Evolutionary conservation across 2,797 vertebrate genomes (phyloP), one percentile per base, ranked within the genome.

Genomic region (Ptychadena robeensis): DNA sequence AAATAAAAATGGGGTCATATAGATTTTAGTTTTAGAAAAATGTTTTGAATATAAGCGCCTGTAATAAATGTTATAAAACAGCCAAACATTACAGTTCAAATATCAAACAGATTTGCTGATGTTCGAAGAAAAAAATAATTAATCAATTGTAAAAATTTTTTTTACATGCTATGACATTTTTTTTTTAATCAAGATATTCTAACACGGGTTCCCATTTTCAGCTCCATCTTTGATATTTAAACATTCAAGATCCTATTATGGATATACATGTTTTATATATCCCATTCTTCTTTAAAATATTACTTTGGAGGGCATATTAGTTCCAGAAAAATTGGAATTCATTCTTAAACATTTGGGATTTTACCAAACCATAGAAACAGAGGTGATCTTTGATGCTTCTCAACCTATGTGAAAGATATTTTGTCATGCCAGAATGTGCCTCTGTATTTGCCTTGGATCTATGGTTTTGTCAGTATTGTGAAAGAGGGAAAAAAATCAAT

Each of bases 391-490:
- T 94, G 93, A 93, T 94, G 94, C 93, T 92, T 91, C 92, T 90
- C 90, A 90, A 90, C 88, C 88, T 91, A 92, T 93, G 93, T 91
- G 91, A 94, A 92, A 93, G 93, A 92, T 90, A 93, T 94, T 94
- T 94, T 91, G 94, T 94, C 92, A 93, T 91, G 89, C 92, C 90
- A 93, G 93, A 94, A 94, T 93, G 92, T 93, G 93, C 96, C 96
- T 93, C 93, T 94, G 94, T 93, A 93, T 98, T 94, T 94, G 94
- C 92, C 91, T 93, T 93, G 93, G 96, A 94, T 96, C 96, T 97
- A 97, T 96, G 96, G 96, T 97, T 97, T 96, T 96, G 96, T 98
- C 96, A 97, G 95, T 96, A 97, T 96, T 95, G 95, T 93, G 94
- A 93, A 76, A 85, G 79, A 85, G 40, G 34, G 40, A 95, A 93